Base-by-base conservation (phyloP, 1,140 invertebrate genomes). In the Bemisia tabaci region DNA sequence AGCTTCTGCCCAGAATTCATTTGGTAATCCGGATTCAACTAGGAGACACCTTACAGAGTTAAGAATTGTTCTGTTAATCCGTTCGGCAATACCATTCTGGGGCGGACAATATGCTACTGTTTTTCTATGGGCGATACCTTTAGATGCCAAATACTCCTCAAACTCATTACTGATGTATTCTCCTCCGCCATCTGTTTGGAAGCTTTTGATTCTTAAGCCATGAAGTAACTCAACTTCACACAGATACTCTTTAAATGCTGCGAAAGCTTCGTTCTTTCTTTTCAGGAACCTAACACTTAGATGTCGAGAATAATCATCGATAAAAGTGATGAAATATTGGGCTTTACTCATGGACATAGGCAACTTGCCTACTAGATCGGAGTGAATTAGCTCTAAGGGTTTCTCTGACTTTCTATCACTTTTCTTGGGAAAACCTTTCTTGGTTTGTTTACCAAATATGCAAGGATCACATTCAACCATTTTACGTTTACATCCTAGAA, bases 161-260 rank as follows among this genome's bases (percentile, higher is more conserved):
- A 70, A 65, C 26, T 23, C 12, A 12, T 59, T 2, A 5, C 17
- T 67, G 26, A 24, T n/a, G 59, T 65, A 68, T 68, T 75, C 70
- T 12, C 22, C 58, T 25, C 75, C 74, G 69, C 75, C 72, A 62
- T 76, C 73, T 60, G 63, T 68, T 58, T 71, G 70, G 12, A 76
- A 63, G 39, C 68, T 59, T 64, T 74, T 71, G 5, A 74, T 65
- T n/a, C n/a, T n/a, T n/a, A n/a, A n/a, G n/a, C n/a, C n/a, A n/a
- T n/a, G n/a, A 26, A 60, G 64, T 2, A 62, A 63, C 59, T 67
- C 63, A 23, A 68, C 65, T 25, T 65, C 25, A 61, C 63, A 63
- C 67, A 67, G 71, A 67, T 69, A 74, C 59, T 68, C 21, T 67
- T 71, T 63, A 66, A 77, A 73, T 22, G 60, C 63, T 1, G 65